Conservation (phyloP, 2,888 invertebrate genomes). For the Yponomeuta sedellus region DNA sequence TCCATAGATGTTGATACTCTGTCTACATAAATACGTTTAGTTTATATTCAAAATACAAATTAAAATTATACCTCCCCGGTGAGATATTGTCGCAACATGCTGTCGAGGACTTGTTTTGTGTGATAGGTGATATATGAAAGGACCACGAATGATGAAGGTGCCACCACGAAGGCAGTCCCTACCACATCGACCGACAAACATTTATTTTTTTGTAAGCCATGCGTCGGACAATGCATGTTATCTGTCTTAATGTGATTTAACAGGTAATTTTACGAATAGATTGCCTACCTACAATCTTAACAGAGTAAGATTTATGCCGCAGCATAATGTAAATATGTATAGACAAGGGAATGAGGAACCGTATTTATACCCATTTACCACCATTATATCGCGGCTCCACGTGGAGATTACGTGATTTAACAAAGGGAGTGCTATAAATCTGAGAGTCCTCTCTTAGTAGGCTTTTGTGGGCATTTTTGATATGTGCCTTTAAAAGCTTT, state of each 20-base stretch:
- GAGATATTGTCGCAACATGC: slow-evolving; percentile 7
- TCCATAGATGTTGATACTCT: slow-evolving; percentile 25
- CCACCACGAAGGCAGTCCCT: slow-evolving; percentile 69
- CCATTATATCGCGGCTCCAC: slow-evolving; percentile 73
- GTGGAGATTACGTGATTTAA: slow-evolving; percentile 76
- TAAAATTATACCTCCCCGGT: slow-evolving; percentile 9
- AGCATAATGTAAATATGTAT: slow-evolving; percentile 66
- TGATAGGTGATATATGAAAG: slow-evolving; percentile 50
- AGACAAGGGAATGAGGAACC: slow-evolving; percentile 73
- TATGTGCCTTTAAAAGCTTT: slow-evolving; percentile 77
- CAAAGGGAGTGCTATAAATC: slow-evolving; percentile 74
- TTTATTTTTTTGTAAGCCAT: slow-evolving; percentile 55
- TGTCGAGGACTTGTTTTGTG: slow-evolving; percentile 14
- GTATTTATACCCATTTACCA: slow-evolving; percentile 75
- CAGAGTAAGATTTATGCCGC: slow-evolving; percentile 61
- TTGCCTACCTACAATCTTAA: slow-evolving; percentile 52
- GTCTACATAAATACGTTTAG: not conserved
- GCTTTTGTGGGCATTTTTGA: slow-evolving; percentile 76
- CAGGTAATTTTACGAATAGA: slow-evolving; percentile 72
- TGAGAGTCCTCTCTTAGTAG: slow-evolving; percentile 73
- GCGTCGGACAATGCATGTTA: slow-evolving; percentile 64
- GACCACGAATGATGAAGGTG: slow-evolving; percentile 50
- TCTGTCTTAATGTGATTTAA: slow-evolving; percentile 75
- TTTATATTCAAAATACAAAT: slow-evolving; percentile 2
- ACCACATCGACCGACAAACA: slow-evolving; percentile 58